phyloP scores from a whole-genome alignment of 2,113 vertebrate species.

The Syngnathus scovelli region DNA sequence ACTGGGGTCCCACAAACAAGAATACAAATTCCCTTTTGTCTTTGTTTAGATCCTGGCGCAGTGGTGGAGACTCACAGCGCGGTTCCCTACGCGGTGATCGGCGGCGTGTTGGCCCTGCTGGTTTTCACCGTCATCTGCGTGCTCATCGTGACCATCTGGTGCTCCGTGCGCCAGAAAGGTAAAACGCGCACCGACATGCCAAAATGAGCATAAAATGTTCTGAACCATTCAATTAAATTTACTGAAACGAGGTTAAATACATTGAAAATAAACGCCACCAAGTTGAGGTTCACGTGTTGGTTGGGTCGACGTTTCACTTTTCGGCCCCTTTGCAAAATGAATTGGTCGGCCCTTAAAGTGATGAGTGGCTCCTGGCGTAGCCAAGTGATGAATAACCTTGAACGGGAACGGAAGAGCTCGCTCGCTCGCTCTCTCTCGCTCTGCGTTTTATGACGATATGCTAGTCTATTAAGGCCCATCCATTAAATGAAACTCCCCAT shows the following conservation, averaged over 20 bases:
- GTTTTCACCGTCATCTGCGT: slow-evolving; percentile 88
- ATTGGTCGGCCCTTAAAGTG: slow-evolving; percentile 17
- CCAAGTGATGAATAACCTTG: slow-evolving; percentile 57
- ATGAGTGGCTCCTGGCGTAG: slow-evolving; percentile 25
- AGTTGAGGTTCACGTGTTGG: too few relatives aligned
- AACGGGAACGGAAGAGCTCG: slow-evolving; percentile 40
- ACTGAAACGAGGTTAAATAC: too few relatives aligned
- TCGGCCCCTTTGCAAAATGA: too few relatives aligned
- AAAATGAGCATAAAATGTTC: background rate
- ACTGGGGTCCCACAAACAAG: too few relatives aligned
- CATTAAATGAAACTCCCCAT: slow-evolving; percentile 57
- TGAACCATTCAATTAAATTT: background rate
- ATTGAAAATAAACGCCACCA: too few relatives aligned
- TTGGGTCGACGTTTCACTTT: too few relatives aligned
- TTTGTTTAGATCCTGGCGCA: slow-evolving; percentile 78
- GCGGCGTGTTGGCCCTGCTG: slow-evolving; percentile 83
- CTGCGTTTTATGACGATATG: slow-evolving; percentile 56
- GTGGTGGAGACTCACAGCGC: slow-evolving; percentile 86
- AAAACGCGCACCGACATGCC: slow-evolving; percentile 26
- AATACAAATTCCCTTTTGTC: slow-evolving; percentile 1
- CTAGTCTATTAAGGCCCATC: slow-evolving; percentile 54
- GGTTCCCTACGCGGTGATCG: slow-evolving; percentile 86
- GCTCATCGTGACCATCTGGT: slow-evolving; percentile 89
- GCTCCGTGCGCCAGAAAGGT: slow-evolving; percentile 91
- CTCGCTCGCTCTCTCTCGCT: background rate